phyloP scores from a whole-genome alignment of 2,888 invertebrate species.

The Ectobius pallidus region DNA sequence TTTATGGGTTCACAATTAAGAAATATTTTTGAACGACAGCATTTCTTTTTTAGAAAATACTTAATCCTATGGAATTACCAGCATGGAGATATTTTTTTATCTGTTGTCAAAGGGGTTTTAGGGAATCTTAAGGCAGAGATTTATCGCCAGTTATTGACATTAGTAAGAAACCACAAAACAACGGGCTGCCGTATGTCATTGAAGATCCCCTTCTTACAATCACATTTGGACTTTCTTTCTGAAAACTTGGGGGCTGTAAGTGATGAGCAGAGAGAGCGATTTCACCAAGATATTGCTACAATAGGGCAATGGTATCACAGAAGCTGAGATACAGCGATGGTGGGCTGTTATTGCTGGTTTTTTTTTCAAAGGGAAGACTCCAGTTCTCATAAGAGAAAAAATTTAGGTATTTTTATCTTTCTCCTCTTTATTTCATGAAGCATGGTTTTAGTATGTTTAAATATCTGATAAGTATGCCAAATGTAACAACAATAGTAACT shows the following conservation, averaged over 20 bases:
- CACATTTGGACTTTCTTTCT: not conserved
- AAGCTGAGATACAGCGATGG: too few relatives aligned
- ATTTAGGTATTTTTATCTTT: too few relatives aligned
- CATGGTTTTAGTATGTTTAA: too few relatives aligned
- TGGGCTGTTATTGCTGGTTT: too few relatives aligned
- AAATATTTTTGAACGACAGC: not conserved
- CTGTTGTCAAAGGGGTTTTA: not conserved
- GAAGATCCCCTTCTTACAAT: not conserved
- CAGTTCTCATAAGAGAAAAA: too few relatives aligned
- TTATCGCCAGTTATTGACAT: not conserved
- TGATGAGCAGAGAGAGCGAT: too few relatives aligned
- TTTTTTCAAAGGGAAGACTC: too few relatives aligned
- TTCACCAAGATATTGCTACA: too few relatives aligned
- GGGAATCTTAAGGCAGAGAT: not conserved
- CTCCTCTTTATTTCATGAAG: too few relatives aligned
- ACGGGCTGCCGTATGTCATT: not conserved
- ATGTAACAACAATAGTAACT: too few relatives aligned
- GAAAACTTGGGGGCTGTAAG: not conserved
- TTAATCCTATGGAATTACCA: not conserved
- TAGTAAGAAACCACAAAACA: not conserved
- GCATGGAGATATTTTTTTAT: not conserved
- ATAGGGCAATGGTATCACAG: too few relatives aligned
- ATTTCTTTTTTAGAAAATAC: not conserved
- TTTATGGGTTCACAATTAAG: not conserved
- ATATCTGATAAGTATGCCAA: too few relatives aligned